phyloP scores from a whole-genome alignment of 2,888 invertebrate species.

The Baccha elongata region DNA sequence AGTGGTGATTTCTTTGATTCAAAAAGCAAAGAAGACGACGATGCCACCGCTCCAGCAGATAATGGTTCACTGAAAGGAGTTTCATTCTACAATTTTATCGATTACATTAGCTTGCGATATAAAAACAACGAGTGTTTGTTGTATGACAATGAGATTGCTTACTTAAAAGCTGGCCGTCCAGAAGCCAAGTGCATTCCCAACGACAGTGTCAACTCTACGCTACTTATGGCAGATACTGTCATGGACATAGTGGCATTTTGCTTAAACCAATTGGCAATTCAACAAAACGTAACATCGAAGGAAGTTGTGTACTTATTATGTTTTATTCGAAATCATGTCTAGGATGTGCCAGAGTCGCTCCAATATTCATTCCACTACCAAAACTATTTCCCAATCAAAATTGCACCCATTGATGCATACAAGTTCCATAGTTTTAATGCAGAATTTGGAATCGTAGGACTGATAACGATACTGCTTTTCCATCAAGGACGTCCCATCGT shows the following conservation, averaged over 20 bases:
- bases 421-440: conserved; percentile 93
- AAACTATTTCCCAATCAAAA: conserved; percentile 91
- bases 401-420: conserved; percentile 95
- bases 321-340: conserved; percentile 96
- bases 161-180: conserved; percentile 74
- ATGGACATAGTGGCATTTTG: conserved; percentile 80
- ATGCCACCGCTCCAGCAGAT: conserved; percentile 69
- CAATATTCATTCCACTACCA: conserved; percentile 94
- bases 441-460: conserved; percentile 94
- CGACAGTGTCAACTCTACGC: conserved; percentile 73
- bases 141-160: conserved; percentile 78
- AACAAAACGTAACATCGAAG: conserved; percentile 85
- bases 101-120: conserved; percentile 77
- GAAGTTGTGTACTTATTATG: conserved; percentile 89
- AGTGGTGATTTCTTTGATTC: conserved; percentile 74
- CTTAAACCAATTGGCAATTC: conserved; percentile 80
- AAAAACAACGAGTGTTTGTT: conserved; percentile 75
- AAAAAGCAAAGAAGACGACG: conserved; percentile 73
- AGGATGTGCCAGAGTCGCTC: conserved; percentile 94
- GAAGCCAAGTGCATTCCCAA: conserved; percentile 77
- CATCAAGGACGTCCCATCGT: conserved; percentile 94
- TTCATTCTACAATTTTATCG: conserved; percentile 78
- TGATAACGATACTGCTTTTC: conserved; percentile 94
- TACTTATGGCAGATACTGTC: conserved; percentile 78
- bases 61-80: conserved; percentile 77